Base-by-base conservation (phyloP, 2,797 vertebrate genomes). In the Danio aesculapii region DNA sequence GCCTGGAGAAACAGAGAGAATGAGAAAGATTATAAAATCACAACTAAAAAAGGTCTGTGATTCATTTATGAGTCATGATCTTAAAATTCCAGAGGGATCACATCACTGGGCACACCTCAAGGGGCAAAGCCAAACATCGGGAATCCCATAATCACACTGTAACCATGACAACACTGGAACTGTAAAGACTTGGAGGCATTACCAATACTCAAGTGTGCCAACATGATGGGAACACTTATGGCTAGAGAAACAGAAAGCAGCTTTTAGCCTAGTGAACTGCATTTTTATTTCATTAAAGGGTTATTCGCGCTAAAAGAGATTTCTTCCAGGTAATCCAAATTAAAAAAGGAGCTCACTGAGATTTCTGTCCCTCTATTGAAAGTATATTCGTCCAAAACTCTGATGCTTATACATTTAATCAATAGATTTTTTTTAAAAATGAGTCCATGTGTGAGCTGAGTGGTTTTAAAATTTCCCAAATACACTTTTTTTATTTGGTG, bases 1-100 rank as follows among this genome's bases (percentile, higher is more conserved):
- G 95, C 95, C 96, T 97, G 79, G 41, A 76, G 62, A 85, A 17
- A 62, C 1, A 58, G 21, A 77, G n/a, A 72, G 12, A 82, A 50
- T 21, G 47, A 49, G 73, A 68, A 39, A 53, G 8, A 2, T 66
- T 77, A n/a, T 73, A n/a, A 62, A 13, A 64, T 62, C 39, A 67
- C 16, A 12, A 16, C 53, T 43, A 21, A 67, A 81, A 68, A 58
- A 75, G 8, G 39, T 64, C 43, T 75, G 59, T 67, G 59, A 75
- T 76, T 41, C 41, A 67, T 78, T 46, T 66, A 44, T 76, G 67
- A 47, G 21, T 79, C 53, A 74, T 79, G 47, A 83, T 74, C 46
- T 53, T 44, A 46, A 21, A 81, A 81, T 73, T 81, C 78, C 70
- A 66, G 50, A 43, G 30, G 8, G 66, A 73, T 17, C 17, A 30